These are phyloP conservation scores for Leptopilina boulardi DNA, from an alignment of 1,140 invertebrate genomes.

Conservation along the genomic window DNA sequence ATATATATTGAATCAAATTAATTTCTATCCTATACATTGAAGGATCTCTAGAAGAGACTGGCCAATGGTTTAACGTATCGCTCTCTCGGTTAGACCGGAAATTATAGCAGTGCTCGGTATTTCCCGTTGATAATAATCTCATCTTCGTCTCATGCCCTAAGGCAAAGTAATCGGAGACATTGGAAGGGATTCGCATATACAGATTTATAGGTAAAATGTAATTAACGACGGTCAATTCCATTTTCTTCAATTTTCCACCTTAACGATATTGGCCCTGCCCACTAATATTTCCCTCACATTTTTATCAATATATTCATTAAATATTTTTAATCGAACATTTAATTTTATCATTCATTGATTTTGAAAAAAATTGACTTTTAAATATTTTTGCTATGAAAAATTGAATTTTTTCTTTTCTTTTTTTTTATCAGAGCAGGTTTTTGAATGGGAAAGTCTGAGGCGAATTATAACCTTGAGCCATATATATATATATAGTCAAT, in stretches of 20 bases:
- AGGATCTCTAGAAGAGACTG: constrained; percentile 28
- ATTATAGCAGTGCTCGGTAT: constrained; percentile 65
- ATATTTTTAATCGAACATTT: constrained; percentile 5
- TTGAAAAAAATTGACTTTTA: no score
- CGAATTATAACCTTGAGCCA: constrained; percentile 15
- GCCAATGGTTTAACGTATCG: constrained; percentile 42
- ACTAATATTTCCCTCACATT: not conserved
- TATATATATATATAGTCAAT: no score
- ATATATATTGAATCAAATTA: constrained; percentile 46
- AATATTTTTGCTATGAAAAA: not conserved
- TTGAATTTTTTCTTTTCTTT: not conserved
- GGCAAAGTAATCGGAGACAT: constrained; percentile 50
- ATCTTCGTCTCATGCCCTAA: constrained; percentile 48
- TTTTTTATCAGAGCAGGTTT: not conserved
- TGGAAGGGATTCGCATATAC: constrained; percentile 40
- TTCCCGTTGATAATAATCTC: constrained; percentile 69
- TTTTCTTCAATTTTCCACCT: constrained; percentile 18
- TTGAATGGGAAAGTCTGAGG: not conserved
- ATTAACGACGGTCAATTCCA: constrained; percentile 32
- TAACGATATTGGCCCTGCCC: not conserved
- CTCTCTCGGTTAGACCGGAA: constrained; percentile 61
- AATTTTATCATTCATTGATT: no score
- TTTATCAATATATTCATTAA: constrained; percentile 37
- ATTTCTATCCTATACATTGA: constrained; percentile 38
- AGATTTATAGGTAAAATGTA: constrained; percentile 41